These are phyloP conservation scores for Hephaestus fuliginosus DNA, from an alignment of 2,797 vertebrate species.

Conservation along the genomic window DNA sequence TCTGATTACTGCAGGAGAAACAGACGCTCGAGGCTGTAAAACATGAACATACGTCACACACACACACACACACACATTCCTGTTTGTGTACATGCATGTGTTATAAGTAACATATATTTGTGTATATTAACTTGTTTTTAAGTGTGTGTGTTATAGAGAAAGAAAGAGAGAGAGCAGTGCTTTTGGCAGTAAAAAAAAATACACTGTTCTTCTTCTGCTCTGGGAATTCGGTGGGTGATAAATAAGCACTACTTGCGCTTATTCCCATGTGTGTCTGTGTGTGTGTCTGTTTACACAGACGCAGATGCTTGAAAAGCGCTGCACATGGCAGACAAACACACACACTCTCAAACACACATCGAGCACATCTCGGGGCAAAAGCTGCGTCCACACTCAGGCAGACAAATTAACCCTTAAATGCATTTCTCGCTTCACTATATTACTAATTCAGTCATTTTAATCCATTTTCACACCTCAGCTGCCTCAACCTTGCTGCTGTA, in stretches of 20 bases:
- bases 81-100: not conserved
- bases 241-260: constrained; percentile 34
- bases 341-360: not conserved
- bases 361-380: not conserved
- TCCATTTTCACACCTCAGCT: too few relatives aligned
- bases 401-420: not conserved
- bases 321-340: not conserved
- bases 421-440: not conserved
- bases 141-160: not conserved
- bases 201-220: not conserved
- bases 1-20: constrained; percentile 46
- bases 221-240: constrained; percentile 47
- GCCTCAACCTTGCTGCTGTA: too few relatives aligned
- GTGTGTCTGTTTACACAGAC: constrained; percentile 12
- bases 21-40: constrained; percentile 45
- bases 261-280: constrained; percentile 46
- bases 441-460: not conserved
- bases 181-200: constrained; percentile 28
- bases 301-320: constrained; percentile 18
- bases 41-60: not conserved
- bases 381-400: not conserved
- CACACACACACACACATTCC: constrained; percentile 13
- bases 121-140: not conserved
- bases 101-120: not conserved
- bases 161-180: not conserved